Base-by-base conservation (phyloP, 2,113 vertebrate species). In the Phainopepla nitens region DNA sequence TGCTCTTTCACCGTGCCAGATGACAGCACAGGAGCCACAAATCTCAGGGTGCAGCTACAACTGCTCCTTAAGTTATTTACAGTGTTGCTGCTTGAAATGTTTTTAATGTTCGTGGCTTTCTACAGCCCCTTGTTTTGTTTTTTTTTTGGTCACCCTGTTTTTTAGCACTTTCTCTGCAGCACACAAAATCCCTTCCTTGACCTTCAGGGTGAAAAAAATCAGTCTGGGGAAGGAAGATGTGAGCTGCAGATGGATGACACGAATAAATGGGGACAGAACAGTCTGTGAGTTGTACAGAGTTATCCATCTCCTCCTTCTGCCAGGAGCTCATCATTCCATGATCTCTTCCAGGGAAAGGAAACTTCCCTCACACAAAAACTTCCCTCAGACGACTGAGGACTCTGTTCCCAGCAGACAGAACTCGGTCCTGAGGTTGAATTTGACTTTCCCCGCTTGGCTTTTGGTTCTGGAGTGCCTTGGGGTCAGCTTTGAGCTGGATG, bases 61-160 rank as follows among this genome's bases (percentile, higher is more conserved):
- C 24, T 17, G 9, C 36, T 36, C 47, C n/a, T 36, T 6, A 8
- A 42, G 8, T 29, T 57, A 41, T 50, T 66, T 18, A 29, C n/a
- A 7, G 18, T 18, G 11, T 16, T 65, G 5, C 22, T 19, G 13
- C 68, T 51, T 66, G 7, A 19, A 66, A 4, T n/a, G 2, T 13
- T 76, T 73, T 61, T 31, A 16, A 61, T 33, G 2, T 64, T 85
- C 5, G 10, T 61, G 20, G 7, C 9, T 77, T 85, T 58, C 12
- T 19, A 4, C 22, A 49, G 4, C 29, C 13, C 11, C 0, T 27
- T 41, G n/a, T n/a, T n/a, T n/a, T n/a, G n/a, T 58, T 33, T 29
- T 14, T 23, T 6, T 5, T 22, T 45, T 47, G 50, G 2, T n/a
- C 24, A 7, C 7, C 28, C 5, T 0, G 0, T 39, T 92, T 84